phyloP scores from a whole-genome alignment of 2,888 invertebrate species.

The Thymelicus lineola region DNA sequence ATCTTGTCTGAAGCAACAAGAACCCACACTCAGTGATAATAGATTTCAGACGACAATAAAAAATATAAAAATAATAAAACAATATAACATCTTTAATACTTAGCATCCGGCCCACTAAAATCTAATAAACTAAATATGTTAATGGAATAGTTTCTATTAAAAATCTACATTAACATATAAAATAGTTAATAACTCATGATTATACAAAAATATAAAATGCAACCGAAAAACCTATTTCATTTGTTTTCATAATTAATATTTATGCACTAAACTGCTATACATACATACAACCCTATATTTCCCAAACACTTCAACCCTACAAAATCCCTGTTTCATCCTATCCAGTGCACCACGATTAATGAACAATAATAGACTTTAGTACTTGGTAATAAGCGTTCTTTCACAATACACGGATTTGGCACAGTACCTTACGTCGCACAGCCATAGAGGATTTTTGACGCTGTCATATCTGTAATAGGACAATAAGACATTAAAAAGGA shows the following conservation, averaged over 20 bases:
- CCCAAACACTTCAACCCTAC: slow-evolving; percentile 25
- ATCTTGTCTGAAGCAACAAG: no score
- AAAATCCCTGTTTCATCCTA: slow-evolving; percentile 37
- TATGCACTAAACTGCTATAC: slow-evolving; percentile 20
- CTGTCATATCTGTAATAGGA: slow-evolving; percentile 17
- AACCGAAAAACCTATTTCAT: neutral
- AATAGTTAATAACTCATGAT: slow-evolving; percentile 5
- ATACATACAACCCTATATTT: slow-evolving; percentile 29
- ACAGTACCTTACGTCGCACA: slow-evolving; percentile 31
- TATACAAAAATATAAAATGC: slow-evolving; percentile 25
- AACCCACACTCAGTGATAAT: neutral
- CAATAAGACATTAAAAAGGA: neutral
- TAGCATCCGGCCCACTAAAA: neutral
- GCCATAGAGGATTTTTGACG: slow-evolving; percentile 13
- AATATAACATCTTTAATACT: slow-evolving; percentile 4
- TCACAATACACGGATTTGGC: slow-evolving; percentile 32
- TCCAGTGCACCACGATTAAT: slow-evolving; percentile 27
- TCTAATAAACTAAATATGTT: no score
- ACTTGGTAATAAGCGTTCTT: slow-evolving; percentile 20
- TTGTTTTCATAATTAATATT: slow-evolving; percentile 4
- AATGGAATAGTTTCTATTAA: no score
- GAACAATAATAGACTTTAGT: slow-evolving; percentile 31
- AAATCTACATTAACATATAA: slow-evolving; percentile 9
- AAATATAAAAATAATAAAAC: slow-evolving; percentile 17
- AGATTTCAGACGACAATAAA: neutral